Evolutionary conservation across 2,797 vertebrate genomes (phyloP).

Genomic region (Trichosurus vulpecula): DNA sequence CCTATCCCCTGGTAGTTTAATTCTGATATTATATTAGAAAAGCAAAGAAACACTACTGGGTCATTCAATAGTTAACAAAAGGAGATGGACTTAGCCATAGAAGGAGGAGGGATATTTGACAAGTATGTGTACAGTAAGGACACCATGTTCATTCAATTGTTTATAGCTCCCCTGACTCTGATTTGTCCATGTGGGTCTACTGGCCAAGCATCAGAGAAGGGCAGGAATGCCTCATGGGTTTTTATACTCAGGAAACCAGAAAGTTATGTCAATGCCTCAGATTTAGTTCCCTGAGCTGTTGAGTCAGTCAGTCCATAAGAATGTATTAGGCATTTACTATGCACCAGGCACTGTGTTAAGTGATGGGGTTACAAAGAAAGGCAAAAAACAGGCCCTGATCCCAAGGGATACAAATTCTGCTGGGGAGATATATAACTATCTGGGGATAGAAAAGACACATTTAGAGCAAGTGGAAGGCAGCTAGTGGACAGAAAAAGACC

Average conservation of each 20-base stretch:
- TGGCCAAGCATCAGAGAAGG: not conserved
- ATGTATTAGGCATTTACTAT: not conserved
- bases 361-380: not conserved
- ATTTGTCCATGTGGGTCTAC: not conserved
- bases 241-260: not conserved
- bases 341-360: not conserved
- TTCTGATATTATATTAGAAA: not conserved
- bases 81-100: not conserved
- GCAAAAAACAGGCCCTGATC: not conserved
- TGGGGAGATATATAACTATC: not conserved
- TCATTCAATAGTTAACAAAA: not conserved
- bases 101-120: not conserved
- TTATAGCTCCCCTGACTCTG: not conserved
- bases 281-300: not conserved
- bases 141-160: not conserved
- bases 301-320: not conserved
- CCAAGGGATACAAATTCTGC: not conserved
- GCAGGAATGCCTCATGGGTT: not conserved
- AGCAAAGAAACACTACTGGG: not conserved
- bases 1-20: not conserved
- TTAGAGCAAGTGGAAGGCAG: not conserved
- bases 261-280: not conserved
- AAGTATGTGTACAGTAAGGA: not conserved
- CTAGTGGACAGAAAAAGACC: not conserved
- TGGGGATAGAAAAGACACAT: not conserved